Percentiles rank a stretch among this genome's conserved stretches.
Conservation (phyloP, 2,888 invertebrate genomes). For the Sphinx pinastri region DNA sequence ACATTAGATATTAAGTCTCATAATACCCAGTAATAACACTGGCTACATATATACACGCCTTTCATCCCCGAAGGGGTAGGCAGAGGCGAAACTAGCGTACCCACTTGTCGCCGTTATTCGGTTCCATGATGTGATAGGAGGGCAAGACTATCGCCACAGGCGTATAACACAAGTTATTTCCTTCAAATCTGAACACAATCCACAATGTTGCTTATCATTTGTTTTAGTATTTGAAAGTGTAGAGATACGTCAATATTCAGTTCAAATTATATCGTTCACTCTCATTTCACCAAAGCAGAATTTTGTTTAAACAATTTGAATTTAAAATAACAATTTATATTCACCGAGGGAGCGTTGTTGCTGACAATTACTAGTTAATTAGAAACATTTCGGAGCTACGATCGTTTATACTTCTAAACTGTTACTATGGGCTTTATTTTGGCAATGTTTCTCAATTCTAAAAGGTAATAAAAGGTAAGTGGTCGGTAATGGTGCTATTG, state of each 20-base stretch:
- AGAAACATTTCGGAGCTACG: slow-evolving; percentile 12
- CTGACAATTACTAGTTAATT: slow-evolving; percentile 21
- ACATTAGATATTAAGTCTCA: too few species aligned
- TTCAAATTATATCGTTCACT: neutral
- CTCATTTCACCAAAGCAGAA: neutral
- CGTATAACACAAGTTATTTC: too few species aligned
- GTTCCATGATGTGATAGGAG: too few species aligned
- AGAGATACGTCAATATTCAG: neutral
- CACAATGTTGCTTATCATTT: too few species aligned
- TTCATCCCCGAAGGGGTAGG: too few species aligned
- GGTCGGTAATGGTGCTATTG: neutral
- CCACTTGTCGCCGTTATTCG: too few species aligned
- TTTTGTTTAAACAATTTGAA: neutral
- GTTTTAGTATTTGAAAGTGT: neutral
- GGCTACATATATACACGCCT: too few species aligned
- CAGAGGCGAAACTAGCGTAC: too few species aligned
- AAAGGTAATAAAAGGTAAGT: slow-evolving; percentile 22
- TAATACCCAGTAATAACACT: too few species aligned
- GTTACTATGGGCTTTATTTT: slow-evolving; percentile 18
- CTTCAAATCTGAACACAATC: too few species aligned
- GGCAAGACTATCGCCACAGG: too few species aligned
- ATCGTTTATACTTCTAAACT: neutral
- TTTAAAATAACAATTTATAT: slow-evolving; percentile 18
- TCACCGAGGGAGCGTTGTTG: neutral
- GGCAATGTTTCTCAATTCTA: slow-evolving; percentile 14